A percentile compares a stretch with the other conserved stretches of the same genome.
phyloP scores from a whole-genome alignment of 2,113 vertebrate species.

The Machaerirhynchus nigripectus region DNA sequence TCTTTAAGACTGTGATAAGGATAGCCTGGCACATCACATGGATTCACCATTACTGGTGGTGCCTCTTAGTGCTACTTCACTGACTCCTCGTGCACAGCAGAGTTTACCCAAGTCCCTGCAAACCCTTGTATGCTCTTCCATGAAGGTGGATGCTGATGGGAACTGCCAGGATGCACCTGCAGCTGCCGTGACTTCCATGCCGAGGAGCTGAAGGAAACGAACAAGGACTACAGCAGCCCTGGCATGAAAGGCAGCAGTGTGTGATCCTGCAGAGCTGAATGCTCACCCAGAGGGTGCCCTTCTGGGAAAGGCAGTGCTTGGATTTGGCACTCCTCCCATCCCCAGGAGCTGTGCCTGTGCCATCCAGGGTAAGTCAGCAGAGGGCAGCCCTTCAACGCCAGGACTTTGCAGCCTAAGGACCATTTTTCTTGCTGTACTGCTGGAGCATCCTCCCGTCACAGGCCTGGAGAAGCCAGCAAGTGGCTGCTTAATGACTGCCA shows the following conservation, averaged over 20 bases:
- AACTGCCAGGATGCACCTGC: constrained; percentile 72
- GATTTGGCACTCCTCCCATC: neutral
- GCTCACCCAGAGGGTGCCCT: neutral
- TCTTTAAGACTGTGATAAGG: neutral
- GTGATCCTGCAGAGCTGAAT: neutral
- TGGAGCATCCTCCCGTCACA: neutral
- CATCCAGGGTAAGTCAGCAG: neutral
- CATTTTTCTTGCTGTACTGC: neutral
- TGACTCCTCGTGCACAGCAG: constrained; percentile 55
- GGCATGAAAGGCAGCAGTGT: neutral
- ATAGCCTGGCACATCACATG: neutral
- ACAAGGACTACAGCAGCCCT: neutral
- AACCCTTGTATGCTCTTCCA: constrained; percentile 72
- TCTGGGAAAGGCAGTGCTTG: neutral
- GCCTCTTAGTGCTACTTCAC: neutral
- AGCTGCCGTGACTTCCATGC: constrained; percentile 73
- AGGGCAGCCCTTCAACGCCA: neutral
- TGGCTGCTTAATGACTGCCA: neutral
- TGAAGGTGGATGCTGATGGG: constrained; percentile 74
- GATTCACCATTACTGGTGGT: neutral
- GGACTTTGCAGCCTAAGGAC: neutral
- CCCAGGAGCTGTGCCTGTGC: neutral
- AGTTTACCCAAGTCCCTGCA: constrained; percentile 67
- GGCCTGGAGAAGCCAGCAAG: neutral
- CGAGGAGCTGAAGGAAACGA: constrained; percentile 52